These are phyloP conservation scores for Baronia brevicornis DNA, from an alignment of 2,888 invertebrate genomes.

Conservation along the genomic window DNA sequence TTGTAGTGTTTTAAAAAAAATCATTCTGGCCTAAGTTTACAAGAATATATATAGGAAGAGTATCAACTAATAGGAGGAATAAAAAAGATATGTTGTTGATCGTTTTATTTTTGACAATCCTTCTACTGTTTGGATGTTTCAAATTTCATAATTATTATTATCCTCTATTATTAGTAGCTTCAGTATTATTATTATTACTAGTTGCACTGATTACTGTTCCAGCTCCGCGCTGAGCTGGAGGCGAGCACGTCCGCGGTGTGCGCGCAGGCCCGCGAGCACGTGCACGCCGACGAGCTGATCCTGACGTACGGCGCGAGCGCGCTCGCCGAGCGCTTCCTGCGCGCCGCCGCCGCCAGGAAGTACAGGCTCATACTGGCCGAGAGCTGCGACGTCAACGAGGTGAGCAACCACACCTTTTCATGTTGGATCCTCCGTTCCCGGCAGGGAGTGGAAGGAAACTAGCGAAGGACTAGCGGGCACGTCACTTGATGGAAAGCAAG, in stretches of 20 bases:
- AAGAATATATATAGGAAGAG: too few species aligned
- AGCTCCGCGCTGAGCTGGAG: constrained; percentile 54
- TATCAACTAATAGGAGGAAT: too few species aligned
- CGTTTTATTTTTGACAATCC: too few species aligned
- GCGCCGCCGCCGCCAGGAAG: constrained; percentile 83
- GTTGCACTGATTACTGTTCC: constrained; percentile 7
- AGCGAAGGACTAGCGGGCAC: too few species aligned
- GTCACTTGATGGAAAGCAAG: too few species aligned
- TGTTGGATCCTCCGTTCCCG: not conserved
- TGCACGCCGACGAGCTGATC: constrained; percentile 93
- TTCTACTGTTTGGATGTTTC: too few species aligned
- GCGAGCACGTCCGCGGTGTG: constrained; percentile 85
- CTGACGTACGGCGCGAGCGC: constrained; percentile 87
- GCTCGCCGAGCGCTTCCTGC: constrained; percentile 90
- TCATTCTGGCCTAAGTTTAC: too few species aligned
- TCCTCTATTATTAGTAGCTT: too few species aligned
- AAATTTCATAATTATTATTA: too few species aligned
- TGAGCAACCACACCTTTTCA: constrained; percentile 10
- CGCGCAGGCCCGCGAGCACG: constrained; percentile 89
- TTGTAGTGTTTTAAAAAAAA: too few species aligned
- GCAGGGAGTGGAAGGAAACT: too few species aligned
- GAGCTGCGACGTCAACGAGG: constrained; percentile 67
- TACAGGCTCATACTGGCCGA: constrained; percentile 93
- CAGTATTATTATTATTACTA: not conserved
- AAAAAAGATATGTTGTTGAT: too few species aligned